Evolutionary conservation across 2,888 invertebrate genomes (phyloP), one percentile per base, ranked within the genome.

Genomic region (Vesta saturnalis): DNA sequence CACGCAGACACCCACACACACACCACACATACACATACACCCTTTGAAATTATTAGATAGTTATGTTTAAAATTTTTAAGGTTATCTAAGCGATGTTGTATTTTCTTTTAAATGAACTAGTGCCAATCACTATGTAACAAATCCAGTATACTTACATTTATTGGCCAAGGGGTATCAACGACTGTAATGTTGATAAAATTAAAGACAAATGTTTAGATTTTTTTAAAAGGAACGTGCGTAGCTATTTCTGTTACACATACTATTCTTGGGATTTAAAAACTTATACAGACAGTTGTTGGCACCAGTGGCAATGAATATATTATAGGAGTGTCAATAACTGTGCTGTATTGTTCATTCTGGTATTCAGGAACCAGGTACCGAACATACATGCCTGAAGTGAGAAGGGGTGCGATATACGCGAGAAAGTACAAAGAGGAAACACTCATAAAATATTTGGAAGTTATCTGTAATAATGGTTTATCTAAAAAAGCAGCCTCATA

Each of bases 211-310:
- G 5, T 30, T n/a, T n/a, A n/a, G n/a, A n/a, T n/a, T 30, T 30
- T 30, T 30, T 30, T 30, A 6, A 6, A 30, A 30, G 30, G 30
- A 30, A 30, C 5, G n/a, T n/a, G n/a, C n/a, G 5, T 30, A 30
- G 6, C 30, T 30, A 30, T 30, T 30, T 30, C 10, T 10, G 30
- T 30, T 10, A 30, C 6, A 30, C 10, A 30, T 30, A 30, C 10
- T 30, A 30, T 30, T 30, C 30, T 30, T 30, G 5, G 10, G 30
- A 10, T 10, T 30, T 4, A 46, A 46, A 46, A n/a, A 46, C 15
- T 46, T 8, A 18, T 52, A 14, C n/a, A 52, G 19, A 19, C 52
- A 52, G 19, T 52, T 16, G 52, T 18, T 52, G 52, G 52, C 52
- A 52, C 19, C 19, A 18, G 52, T 18, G 19, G 2, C 52, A 52